These are phyloP conservation scores for Benthosema pterotum DNA, from an alignment of 2,797 vertebrate species.

Conservation along the genomic window DNA sequence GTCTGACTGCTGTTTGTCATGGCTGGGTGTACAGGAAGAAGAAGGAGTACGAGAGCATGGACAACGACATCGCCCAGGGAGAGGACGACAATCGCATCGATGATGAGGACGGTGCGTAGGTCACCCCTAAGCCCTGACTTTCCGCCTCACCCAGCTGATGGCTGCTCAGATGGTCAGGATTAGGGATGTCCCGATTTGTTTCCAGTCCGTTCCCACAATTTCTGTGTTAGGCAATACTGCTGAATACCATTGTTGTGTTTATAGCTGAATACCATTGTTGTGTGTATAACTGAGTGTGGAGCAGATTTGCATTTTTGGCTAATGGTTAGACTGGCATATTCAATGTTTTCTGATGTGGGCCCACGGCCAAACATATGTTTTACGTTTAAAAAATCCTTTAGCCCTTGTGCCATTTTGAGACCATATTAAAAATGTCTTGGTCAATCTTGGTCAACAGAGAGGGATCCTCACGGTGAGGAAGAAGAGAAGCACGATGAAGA, in stretches of 20 bases:
- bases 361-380: no score
- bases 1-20: constrained; percentile 15
- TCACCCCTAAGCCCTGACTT: no score
- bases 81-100: constrained; percentile 81
- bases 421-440: constrained; percentile 3
- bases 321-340: no score
- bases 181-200: no score
- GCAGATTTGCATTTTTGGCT: no score
- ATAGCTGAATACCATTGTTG: no score
- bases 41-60: constrained; percentile 83
- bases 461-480: constrained; percentile 58
- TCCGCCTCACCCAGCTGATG: no score
- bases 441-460: constrained; percentile 55
- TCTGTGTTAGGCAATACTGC: no score
- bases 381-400: neutral
- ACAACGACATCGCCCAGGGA: constrained; percentile 85
- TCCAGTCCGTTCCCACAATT: no score
- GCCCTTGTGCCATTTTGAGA: neutral
- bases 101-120: constrained; percentile 81
- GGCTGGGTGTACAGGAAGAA: constrained; percentile 79
- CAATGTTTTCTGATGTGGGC: no score
- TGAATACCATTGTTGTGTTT: no score
- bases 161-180: neutral
- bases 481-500: constrained; percentile 48
- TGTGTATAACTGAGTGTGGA: no score